phyloP scores from a whole-genome alignment of 2,888 invertebrate species.

The Cinara cedri region DNA sequence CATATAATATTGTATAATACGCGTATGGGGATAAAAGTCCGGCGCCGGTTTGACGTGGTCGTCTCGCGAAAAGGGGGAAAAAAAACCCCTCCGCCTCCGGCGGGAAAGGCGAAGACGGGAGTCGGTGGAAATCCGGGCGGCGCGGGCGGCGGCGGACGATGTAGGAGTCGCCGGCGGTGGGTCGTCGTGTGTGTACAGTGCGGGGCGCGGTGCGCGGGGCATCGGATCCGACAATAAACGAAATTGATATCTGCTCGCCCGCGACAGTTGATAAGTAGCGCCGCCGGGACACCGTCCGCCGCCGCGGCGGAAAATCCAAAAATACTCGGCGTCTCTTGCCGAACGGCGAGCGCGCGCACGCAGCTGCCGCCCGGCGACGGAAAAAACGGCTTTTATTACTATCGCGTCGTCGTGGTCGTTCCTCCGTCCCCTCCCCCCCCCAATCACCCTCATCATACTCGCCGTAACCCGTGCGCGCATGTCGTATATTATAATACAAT shows the following conservation, averaged over 20 bases:
- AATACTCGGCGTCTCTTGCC: slow-evolving; percentile 11
- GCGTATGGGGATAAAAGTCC: slow-evolving; percentile 23
- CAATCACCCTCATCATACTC: neutral
- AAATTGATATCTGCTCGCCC: slow-evolving; percentile 54
- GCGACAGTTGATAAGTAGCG: slow-evolving; percentile 55
- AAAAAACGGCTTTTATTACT: neutral
- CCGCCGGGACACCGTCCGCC: neutral
- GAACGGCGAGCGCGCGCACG: neutral
- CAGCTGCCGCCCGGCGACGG: neutral
- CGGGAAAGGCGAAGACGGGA: neutral
- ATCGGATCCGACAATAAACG: slow-evolving; percentile 46
- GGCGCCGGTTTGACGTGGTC: slow-evolving; percentile 53
- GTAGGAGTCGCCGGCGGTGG: no score
- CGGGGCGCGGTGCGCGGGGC: neutral
- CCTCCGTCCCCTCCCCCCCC: neutral
- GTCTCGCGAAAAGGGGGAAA: slow-evolving; percentile 3
- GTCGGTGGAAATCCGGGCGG: neutral
- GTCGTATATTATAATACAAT: neutral
- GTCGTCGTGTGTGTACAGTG: neutral
- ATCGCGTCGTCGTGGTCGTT: neutral
- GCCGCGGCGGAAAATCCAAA: slow-evolving; percentile 14
- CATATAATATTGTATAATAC: no score
- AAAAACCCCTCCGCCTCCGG: neutral
- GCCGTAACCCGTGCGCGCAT: neutral
- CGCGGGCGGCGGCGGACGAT: neutral